A percentile compares a stretch with the other conserved stretches of the same genome.
Evolutionary conservation across 2,113 vertebrate species (phyloP).

Genomic region (Bujurquina vittata): DNA sequence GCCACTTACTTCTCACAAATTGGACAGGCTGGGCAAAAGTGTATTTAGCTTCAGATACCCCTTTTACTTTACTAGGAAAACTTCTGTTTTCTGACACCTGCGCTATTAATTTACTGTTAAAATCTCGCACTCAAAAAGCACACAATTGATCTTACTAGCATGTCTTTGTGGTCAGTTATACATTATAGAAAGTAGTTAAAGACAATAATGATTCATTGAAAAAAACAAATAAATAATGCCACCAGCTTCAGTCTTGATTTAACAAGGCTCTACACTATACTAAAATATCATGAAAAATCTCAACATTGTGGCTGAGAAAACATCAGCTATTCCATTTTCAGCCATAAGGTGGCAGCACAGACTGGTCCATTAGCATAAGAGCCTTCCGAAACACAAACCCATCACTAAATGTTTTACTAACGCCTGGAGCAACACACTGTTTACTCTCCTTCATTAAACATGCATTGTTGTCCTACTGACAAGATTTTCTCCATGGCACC

Average conservation of each 20-base stretch:
- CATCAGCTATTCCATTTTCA: not conserved
- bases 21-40: not conserved
- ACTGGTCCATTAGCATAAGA: not conserved
- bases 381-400: constrained; percentile 27
- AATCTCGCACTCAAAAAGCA: not conserved
- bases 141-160: not conserved
- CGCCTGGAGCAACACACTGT: constrained; percentile 24
- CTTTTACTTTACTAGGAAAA: not conserved
- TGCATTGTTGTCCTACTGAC: constrained; percentile 33
- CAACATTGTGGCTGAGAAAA: not conserved
- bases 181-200: not conserved
- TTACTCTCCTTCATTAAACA: constrained; percentile 47
- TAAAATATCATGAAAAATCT: not conserved
- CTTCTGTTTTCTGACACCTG: not conserved
- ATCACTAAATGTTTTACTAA: constrained; percentile 60
- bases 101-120: not conserved
- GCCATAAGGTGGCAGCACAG: constrained; percentile 65
- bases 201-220: not conserved
- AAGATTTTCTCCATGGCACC: not conserved
- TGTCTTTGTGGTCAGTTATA: not conserved
- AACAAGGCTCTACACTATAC: not conserved
- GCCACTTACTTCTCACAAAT: constrained; percentile 42
- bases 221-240: not conserved
- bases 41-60: not conserved
- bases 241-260: not conserved